A percentile compares a stretch with the other conserved stretches of the same genome.
phyloP scores from a whole-genome alignment of 2,797 vertebrate species.

The Gallinago solitaria region DNA sequence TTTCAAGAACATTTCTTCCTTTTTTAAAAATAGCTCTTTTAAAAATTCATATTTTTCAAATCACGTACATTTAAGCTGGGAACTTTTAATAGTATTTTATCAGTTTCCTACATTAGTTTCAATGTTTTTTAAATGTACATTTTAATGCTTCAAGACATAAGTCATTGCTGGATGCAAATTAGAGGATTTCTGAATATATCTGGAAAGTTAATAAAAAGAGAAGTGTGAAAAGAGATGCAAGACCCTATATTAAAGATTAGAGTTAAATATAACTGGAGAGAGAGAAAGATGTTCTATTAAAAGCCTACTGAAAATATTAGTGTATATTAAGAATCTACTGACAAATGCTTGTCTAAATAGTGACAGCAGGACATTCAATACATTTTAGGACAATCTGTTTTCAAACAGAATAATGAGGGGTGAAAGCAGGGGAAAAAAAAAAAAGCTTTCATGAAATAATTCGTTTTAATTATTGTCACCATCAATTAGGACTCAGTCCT shows the following conservation, averaged over 20 bases:
- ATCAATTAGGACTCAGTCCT: conserved; percentile 24
- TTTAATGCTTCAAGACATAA: conserved; percentile 52
- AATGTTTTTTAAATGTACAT: conserved; percentile 30
- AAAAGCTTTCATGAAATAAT: neutral
- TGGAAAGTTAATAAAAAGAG: conserved; percentile 31
- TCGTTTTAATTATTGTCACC: conserved; percentile 21
- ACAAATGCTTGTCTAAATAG: conserved; percentile 31
- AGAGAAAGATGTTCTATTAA: conserved; percentile 10
- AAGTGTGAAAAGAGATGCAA: conserved; percentile 34
- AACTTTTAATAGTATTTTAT: conserved; percentile 28
- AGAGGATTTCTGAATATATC: conserved; percentile 38
- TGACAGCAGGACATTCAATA: conserved; percentile 9
- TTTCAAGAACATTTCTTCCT: neutral
- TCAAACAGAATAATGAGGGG: conserved; percentile 26
- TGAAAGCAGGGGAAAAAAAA: neutral
- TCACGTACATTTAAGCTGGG: neutral
- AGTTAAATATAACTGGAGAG: neutral
- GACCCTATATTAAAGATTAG: conserved; percentile 32
- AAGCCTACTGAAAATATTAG: conserved; percentile 38
- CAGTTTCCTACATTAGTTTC: neutral
- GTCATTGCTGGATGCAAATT: conserved; percentile 28
- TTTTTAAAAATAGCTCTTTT: neutral
- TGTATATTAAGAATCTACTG: neutral
- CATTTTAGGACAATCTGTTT: conserved; percentile 24
- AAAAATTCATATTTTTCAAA: neutral